phyloP scores from a whole-genome alignment of 2,113 vertebrate species.

The Boulengeromyrus knoepffleri region DNA sequence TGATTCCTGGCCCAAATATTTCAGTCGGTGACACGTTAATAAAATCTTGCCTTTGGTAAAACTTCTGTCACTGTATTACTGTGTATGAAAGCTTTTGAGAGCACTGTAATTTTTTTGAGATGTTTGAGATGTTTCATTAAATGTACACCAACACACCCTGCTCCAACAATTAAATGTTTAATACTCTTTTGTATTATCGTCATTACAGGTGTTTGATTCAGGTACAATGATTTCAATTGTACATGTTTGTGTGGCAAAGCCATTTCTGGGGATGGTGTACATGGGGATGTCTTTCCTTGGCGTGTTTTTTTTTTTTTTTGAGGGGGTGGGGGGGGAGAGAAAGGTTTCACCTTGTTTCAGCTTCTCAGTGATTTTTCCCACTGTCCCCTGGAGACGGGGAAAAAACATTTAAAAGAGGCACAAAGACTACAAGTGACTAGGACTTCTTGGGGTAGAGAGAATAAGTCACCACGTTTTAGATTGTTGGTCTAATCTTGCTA shows the following conservation, averaged over 20 bases:
- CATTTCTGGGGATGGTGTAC: not conserved
- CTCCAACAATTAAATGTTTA: constrained; percentile 36
- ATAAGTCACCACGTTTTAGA: constrained; percentile 3
- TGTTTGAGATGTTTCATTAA: not conserved
- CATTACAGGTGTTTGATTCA: constrained; percentile 36
- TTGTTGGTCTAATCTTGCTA: constrained; percentile 40
- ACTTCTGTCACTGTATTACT: not conserved
- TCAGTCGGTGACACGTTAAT: not conserved
- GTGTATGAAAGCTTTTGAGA: not conserved
- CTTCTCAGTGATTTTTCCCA: constrained; percentile 33
- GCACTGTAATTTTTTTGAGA: not conserved
- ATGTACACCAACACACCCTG: not conserved
- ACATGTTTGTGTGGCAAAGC: not conserved
- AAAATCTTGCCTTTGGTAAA: not conserved
- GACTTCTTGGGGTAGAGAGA: constrained; percentile 25
- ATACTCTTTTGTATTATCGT: constrained; percentile 34
- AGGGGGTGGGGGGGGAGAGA: constrained; percentile 24
- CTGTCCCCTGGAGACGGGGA: constrained; percentile 16
- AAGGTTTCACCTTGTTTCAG: constrained; percentile 33
- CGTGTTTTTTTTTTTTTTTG: constrained; percentile 19
- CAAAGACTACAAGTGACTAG: constrained; percentile 10
- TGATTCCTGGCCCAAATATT: not conserved
- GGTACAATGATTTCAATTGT: not conserved
- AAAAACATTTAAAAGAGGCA: not conserved
- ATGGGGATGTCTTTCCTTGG: constrained; percentile 31